A percentile compares a stretch with the other conserved stretches of the same genome.
Conservation (phyloP, 2,113 vertebrate genomes). For the Chloebia gouldiae region DNA sequence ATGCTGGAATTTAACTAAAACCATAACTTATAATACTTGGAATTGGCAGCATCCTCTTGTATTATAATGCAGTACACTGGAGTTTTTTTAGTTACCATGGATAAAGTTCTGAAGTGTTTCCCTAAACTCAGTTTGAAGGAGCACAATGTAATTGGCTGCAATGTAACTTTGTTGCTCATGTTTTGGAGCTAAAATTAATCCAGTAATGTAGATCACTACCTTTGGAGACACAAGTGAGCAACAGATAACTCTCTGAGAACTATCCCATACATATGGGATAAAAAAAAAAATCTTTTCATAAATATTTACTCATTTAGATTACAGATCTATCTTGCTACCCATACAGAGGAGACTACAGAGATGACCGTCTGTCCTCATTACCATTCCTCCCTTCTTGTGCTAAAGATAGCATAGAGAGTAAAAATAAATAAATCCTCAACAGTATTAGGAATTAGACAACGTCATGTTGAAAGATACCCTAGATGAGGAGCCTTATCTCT, state of each 20-base stretch:
- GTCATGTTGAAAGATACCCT: conserved; percentile 23
- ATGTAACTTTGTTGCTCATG: neutral
- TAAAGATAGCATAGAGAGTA: conserved; percentile 40
- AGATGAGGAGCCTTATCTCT: neutral
- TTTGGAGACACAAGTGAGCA: neutral
- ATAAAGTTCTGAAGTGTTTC: neutral
- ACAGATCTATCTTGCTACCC: neutral
- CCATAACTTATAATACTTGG: neutral
- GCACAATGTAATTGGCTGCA: rapidly evolving
- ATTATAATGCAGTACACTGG: neutral
- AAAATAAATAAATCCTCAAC: conserved; percentile 62
- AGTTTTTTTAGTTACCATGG: rapidly evolving
- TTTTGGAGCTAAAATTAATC: neutral
- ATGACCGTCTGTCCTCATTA: neutral
- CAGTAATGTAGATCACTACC: neutral
- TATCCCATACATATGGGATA: neutral
- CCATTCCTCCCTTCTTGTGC: conserved; percentile 5
- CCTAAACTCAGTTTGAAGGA: neutral
- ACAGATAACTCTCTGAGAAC: neutral
- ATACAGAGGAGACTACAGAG: neutral
- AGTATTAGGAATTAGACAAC: conserved; percentile 48
- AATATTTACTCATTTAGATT: neutral
- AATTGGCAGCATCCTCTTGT: neutral
- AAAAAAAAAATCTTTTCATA: neutral
- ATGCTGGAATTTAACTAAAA: neutral